Evolutionary conservation across 2,888 invertebrate species (phyloP).

Genomic region (Busseola fusca): DNA sequence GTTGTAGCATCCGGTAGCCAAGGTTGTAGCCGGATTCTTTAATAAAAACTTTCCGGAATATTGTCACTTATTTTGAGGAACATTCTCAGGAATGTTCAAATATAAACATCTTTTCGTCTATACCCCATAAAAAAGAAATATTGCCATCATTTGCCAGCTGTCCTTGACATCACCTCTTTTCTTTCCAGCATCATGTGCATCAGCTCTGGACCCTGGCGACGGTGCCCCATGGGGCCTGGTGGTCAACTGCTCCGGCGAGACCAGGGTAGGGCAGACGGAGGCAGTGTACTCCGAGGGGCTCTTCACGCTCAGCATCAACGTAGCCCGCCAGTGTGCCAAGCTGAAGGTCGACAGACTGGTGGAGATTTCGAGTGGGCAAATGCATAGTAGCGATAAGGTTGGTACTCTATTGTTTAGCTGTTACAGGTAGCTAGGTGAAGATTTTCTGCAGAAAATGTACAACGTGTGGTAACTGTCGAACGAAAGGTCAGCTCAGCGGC

Average conservation of each 20-base stretch:
- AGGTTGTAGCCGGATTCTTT: not conserved
- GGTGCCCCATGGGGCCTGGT: slow-evolving; percentile 92
- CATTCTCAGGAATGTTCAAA: not conserved
- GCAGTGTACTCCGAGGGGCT: slow-evolving; percentile 97
- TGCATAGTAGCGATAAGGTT: slow-evolving; percentile 94
- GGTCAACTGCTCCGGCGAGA: slow-evolving; percentile 97
- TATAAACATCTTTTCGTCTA: not conserved
- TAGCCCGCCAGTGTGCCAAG: slow-evolving; percentile 93
- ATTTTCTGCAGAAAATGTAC: too few species aligned
- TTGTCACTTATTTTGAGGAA: not conserved
- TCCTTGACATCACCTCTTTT: not conserved
- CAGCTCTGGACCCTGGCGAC: slow-evolving; percentile 91
- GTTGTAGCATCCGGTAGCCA: not conserved
- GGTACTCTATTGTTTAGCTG: slow-evolving; percentile 20
- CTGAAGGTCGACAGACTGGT: slow-evolving; percentile 92
- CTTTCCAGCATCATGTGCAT: slow-evolving; percentile 93
- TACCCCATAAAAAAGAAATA: too few species aligned
- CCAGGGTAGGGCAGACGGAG: slow-evolving; percentile 95
- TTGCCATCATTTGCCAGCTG: not conserved
- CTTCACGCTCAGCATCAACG: slow-evolving; percentile 94
- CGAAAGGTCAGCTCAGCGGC: too few species aligned
- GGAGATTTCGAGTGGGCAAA: slow-evolving; percentile 95
- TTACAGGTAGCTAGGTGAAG: too few species aligned
- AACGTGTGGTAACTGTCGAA: too few species aligned
- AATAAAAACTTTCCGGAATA: not conserved